These are phyloP conservation scores for Sterna hirundo DNA, from an alignment of 2,113 vertebrate species.

Conservation along the genomic window DNA sequence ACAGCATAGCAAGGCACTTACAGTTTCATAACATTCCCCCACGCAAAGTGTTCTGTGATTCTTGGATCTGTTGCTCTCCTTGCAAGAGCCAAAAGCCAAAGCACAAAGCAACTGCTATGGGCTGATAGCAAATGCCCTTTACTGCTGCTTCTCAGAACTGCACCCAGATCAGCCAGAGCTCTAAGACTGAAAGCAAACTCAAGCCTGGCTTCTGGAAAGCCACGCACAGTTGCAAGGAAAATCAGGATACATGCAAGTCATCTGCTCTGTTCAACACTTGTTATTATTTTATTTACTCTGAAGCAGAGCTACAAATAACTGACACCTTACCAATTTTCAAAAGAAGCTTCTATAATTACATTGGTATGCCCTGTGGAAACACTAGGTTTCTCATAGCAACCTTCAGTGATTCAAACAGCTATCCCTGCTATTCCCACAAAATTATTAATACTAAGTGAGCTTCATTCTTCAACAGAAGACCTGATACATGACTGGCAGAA, in stretches of 20 bases:
- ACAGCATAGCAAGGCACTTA: background rate
- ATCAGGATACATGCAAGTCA: background rate
- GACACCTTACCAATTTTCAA: background rate
- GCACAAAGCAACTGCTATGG: background rate
- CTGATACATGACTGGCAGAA: background rate
- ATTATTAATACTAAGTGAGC: background rate
- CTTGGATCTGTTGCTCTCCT: background rate
- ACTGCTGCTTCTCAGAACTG: background rate
- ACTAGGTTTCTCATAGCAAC: conserved; percentile 16
- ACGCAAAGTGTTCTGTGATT: background rate
- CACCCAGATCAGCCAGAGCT: background rate
- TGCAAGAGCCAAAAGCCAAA: background rate
- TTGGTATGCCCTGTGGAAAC: background rate
- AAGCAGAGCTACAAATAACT: conserved; percentile 11
- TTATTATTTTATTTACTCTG: background rate
- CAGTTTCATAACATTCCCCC: background rate
- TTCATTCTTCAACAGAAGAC: background rate
- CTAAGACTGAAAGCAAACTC: background rate
- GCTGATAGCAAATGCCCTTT: background rate
- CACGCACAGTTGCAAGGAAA: background rate
- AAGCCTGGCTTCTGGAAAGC: background rate
- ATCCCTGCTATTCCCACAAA: background rate
- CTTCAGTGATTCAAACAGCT: background rate
- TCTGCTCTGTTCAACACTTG: background rate
- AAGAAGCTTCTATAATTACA: conserved; percentile 1